Evolutionary conservation across 2,113 vertebrate genomes (phyloP).

Genomic region (Myxocyprinus asiaticus): DNA sequence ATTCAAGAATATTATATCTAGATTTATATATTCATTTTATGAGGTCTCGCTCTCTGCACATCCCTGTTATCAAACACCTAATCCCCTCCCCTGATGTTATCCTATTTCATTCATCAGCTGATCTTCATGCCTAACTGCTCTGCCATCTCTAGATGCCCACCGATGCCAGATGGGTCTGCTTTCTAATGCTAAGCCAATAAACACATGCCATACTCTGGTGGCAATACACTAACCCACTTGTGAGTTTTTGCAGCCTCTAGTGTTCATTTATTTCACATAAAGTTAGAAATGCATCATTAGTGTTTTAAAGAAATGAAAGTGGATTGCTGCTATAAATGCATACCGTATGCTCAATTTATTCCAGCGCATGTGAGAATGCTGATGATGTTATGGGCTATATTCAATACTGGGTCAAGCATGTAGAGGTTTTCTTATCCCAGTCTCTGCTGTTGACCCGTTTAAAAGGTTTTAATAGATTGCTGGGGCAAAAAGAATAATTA

Average conservation of each 20-base stretch:
- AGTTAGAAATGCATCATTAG: constrained; percentile 14
- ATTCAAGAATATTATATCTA: neutral
- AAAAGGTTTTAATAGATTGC: constrained; percentile 15
- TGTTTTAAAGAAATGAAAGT: constrained; percentile 12
- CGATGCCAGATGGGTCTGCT: neutral
- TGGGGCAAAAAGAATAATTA: neutral
- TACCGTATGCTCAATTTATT: constrained; percentile 8
- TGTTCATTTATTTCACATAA: neutral
- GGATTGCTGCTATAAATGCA: constrained; percentile 17
- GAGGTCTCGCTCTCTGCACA: neutral
- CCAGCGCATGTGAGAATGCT: neutral
- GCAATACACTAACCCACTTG: neutral
- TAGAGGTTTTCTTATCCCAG: constrained; percentile 34
- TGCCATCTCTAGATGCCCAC: neutral
- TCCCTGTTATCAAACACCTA: neutral
- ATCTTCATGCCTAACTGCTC: neutral
- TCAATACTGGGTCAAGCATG: constrained; percentile 42
- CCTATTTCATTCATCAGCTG: neutral
- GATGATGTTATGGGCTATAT: constrained; percentile 37
- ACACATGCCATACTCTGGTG: neutral
- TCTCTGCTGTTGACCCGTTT: constrained; percentile 20
- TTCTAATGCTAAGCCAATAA: neutral
- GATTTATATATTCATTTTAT: too few species aligned
- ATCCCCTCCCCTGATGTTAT: neutral
- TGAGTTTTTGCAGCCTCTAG: constrained; percentile 8